Evolutionary conservation across 2,113 vertebrate genomes (phyloP).

Genomic region (Chinchilla lanigera): DNA sequence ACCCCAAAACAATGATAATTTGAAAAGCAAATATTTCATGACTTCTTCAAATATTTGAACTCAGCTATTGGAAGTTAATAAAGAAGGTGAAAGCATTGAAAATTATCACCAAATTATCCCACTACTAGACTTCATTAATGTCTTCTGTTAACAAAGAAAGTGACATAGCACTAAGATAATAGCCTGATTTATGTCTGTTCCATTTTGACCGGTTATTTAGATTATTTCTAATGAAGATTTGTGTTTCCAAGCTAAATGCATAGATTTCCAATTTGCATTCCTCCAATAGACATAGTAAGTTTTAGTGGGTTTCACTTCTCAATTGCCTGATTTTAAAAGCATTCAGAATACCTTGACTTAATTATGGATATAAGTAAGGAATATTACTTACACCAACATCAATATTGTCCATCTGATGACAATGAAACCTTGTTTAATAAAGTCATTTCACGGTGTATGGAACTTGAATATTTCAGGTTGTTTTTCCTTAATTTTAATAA

Average conservation of each 20-base stretch:
- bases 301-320: not conserved
- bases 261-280: conserved; percentile 3
- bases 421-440: not conserved
- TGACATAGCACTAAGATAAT: not conserved
- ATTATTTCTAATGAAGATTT: not conserved
- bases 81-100: not conserved
- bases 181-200: not conserved
- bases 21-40: not conserved
- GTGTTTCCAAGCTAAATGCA: not conserved
- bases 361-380: conserved; percentile 15
- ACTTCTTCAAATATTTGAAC: conserved; percentile 7
- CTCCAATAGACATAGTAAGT: not conserved
- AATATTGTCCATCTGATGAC: not conserved
- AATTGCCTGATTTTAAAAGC: conserved; percentile 18
- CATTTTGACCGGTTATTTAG: not conserved
- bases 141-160: not conserved
- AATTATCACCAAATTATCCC: not conserved
- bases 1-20: not conserved
- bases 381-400: not conserved
- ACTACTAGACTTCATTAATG: not conserved
- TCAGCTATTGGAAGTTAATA: not conserved
- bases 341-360: conserved; percentile 1
- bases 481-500: conserved; percentile 34
- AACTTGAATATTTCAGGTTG: not conserved
- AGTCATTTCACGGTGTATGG: conserved; percentile 22